Evolutionary conservation across 2,888 invertebrate genomes (phyloP).

Genomic region (Peribatodes rhomboidaria): DNA sequence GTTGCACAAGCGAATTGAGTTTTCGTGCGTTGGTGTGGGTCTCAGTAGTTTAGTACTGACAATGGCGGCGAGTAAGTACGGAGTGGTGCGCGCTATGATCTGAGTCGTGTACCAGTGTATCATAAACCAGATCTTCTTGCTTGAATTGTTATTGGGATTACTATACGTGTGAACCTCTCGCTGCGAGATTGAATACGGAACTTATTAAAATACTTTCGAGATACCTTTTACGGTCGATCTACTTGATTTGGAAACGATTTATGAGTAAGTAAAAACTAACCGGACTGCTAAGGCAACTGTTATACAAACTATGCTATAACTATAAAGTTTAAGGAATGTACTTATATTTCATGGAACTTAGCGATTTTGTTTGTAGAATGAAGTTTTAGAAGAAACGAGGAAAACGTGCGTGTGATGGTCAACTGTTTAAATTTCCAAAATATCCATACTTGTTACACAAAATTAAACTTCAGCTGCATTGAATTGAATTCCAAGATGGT

Average conservation of each 20-base stretch:
- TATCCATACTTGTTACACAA: background rate
- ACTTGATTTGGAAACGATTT: slow-evolving; percentile 34
- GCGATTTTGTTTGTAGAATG: background rate
- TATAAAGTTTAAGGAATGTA: background rate
- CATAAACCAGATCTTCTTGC: slow-evolving; percentile 76
- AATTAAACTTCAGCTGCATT: too few relatives aligned
- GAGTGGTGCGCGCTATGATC: slow-evolving; percentile 66
- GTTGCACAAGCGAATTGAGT: slow-evolving; percentile 83
- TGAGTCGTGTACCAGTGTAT: slow-evolving; percentile 69
- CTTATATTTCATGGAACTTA: background rate
- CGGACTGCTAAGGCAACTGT: background rate
- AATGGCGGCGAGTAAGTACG: slow-evolving; percentile 15
- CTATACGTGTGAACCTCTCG: slow-evolving; percentile 72
- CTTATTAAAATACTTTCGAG: slow-evolving; percentile 71
- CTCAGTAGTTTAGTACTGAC: slow-evolving; percentile 41
- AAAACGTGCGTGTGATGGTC: background rate
- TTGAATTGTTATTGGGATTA: slow-evolving; percentile 76
- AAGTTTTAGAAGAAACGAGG: too few relatives aligned
- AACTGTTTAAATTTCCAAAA: background rate
- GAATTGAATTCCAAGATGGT: slow-evolving; percentile 45
- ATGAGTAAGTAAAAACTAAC: slow-evolving; percentile 25
- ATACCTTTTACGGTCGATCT: slow-evolving; percentile 38
- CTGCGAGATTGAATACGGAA: slow-evolving; percentile 66
- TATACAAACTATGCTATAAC: slow-evolving; percentile 1
- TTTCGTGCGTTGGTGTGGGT: slow-evolving; percentile 78